Evolutionary conservation across 2,888 invertebrate genomes (phyloP), one percentile per base, ranked within the genome.

Genomic region (Chrysolina haemoptera): DNA sequence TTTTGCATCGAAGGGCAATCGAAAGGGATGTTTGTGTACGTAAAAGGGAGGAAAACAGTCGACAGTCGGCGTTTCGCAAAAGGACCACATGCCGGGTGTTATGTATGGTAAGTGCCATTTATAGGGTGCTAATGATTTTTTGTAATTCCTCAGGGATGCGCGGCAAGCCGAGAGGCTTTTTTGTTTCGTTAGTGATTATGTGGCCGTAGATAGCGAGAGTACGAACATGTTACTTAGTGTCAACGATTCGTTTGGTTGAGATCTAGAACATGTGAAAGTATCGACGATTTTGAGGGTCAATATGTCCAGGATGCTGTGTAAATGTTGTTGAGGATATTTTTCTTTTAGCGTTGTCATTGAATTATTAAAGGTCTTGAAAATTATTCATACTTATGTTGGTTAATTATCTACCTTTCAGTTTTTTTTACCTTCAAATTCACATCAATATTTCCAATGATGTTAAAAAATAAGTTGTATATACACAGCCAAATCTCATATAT

Each of bases 1-100:
- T 76, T 78, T 78, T 73, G 78, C 76, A 78, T 70, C 62, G 73
- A 50, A 72, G 72, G 71, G 72, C 74, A 70, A 74, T 68, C 71
- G 59, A 71, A 74, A 70, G 73, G 76, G 76, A 76, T 76, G 78
- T 74, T 76, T 70, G 65, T 65, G 35, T 68, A 59, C 71, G 73
- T 70, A 27, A 65, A 68, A 62, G 75, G 71, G 74, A 62, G 73
- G 64, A 63, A 59, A 75, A 75, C 68, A 70, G 72, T 75, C 65
- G 75, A 71, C 65, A 62, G 75, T 71, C 76, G 75, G 78, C 69
- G 65, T 70, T 76, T 73, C 43, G 76, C 73, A 73, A 74, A 75
- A 71, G 53, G 40, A 50, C 71, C 75, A 75, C 69, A 71, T 75
- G 75, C 66, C 62, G 71, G 40, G 64, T 18, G 62, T 63, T 63